These are phyloP conservation scores for Echinarachnius parma DNA, from an alignment of 53 echinoderm and acorn worm species.

Conservation along the genomic window DNA sequence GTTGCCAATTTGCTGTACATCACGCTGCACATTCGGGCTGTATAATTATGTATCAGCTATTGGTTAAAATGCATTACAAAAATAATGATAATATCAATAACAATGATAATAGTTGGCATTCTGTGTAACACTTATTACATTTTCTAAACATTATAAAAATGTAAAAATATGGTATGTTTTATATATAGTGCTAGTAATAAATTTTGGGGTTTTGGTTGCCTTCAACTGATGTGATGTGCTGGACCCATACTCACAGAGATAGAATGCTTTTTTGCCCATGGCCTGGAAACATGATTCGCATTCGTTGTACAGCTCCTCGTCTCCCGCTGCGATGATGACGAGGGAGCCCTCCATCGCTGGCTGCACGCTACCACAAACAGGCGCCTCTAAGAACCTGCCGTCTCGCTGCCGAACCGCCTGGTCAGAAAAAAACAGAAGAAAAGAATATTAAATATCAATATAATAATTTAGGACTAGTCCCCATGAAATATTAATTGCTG, in stretches of 20 bases:
- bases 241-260: conserved; percentile 85
- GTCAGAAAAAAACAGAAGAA: no score
- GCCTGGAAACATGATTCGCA: conserved; percentile 90
- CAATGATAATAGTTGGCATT: no score
- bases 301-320: conserved; percentile 74
- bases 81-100: no score
- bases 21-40: no score
- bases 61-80: background rate
- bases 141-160: no score
- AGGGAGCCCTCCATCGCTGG: conserved; percentile 93
- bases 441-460: no score
- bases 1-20: no score
- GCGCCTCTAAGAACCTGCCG: conserved; percentile 83
- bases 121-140: no score
- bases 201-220: background rate
- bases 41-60: background rate
- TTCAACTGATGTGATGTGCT: background rate
- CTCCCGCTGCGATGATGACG: conserved; percentile 80
- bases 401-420: conserved; percentile 80
- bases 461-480: no score
- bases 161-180: no score
- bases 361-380: conserved; percentile 82
- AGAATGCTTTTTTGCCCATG: conserved; percentile 88
- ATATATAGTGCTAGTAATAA: background rate
- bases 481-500: no score